Evolutionary conservation across 1,140 invertebrate genomes (phyloP), one percentile per base, ranked within the genome.

Genomic region (Apis dorsata): DNA sequence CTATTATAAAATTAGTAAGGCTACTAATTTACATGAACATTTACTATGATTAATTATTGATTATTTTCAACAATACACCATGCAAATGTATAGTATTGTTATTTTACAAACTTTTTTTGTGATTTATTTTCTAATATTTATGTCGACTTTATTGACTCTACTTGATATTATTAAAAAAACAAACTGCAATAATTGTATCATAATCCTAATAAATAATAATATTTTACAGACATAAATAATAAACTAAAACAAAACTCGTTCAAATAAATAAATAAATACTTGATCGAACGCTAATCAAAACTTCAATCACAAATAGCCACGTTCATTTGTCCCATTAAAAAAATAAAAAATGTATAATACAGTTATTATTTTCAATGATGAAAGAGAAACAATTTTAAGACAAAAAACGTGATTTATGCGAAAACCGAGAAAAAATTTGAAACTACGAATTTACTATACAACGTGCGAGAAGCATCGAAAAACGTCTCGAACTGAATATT

Each of bases 401-500:
- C n/a, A 83, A 75, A 19, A 44, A 88, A 79, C 75, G 82, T 87
- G 78, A 76, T 71, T 12, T n/a, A 34, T 19, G n/a, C 65, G 21
- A 68, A 60, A 83, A 76, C 4, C 17, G 5, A 15, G 49, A 28
- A 51, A 63, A 34, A 86, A 73, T 53, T 77, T 62, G 65, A 55
- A 62, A 65, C 70, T 53, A 76, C 66, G 63, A 57, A 66, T 79
- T 74, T n/a, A 51, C 59, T 68, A 71, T 51, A 55, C 63, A 13
- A 28, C 62, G 62, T 28, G 72, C 68, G 76, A 85, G 76, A 88
- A 88, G 83, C 86, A 88, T 83, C 83, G 83, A 84, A 88, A 87
- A 85, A 80, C 80, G 76, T 88, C 86, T 88, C 84, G 84, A 88
- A 88, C 76, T 84, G 71, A 57, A 77, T 19, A 87, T 87, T 93